Evolutionary conservation across 53 echinoderm and acorn worm species (phyloP).

Genomic region (Crossaster papposus): DNA sequence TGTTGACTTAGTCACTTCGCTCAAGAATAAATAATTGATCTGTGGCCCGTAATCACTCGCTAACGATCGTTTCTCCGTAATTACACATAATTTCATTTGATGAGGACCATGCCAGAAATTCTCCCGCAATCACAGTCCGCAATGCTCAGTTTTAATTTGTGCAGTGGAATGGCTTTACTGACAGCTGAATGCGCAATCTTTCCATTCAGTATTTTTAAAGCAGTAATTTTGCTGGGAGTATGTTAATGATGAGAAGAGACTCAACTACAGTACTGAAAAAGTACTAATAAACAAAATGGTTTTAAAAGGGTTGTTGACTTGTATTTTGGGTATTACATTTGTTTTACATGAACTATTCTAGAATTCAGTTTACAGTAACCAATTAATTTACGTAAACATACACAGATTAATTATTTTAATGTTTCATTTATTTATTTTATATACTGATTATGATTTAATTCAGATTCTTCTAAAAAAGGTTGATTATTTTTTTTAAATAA

Average conservation of each 20-base stretch:
- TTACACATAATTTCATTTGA: constrained; percentile 40
- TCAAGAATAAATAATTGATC: constrained; percentile 35
- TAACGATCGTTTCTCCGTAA: constrained; percentile 41
- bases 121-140: background rate
- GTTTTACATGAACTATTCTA: too few species aligned
- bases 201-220: background rate
- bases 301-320: too few species aligned
- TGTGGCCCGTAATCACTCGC: constrained; percentile 25
- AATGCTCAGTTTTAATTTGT: constrained; percentile 36
- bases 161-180: background rate
- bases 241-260: background rate
- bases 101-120: background rate
- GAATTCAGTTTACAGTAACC: too few species aligned
- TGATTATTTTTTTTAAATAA: too few species aligned
- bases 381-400: too few species aligned
- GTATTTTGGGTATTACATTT: too few species aligned
- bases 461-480: too few species aligned
- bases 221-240: background rate
- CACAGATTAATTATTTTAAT: too few species aligned
- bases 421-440: too few species aligned
- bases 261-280: too few species aligned
- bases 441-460: too few species aligned
- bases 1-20: constrained; percentile 23
- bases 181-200: constrained; percentile 9
- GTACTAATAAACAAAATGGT: too few species aligned